Conservation (phyloP, 2,888 invertebrate species). For the Polymixis lichenea region DNA sequence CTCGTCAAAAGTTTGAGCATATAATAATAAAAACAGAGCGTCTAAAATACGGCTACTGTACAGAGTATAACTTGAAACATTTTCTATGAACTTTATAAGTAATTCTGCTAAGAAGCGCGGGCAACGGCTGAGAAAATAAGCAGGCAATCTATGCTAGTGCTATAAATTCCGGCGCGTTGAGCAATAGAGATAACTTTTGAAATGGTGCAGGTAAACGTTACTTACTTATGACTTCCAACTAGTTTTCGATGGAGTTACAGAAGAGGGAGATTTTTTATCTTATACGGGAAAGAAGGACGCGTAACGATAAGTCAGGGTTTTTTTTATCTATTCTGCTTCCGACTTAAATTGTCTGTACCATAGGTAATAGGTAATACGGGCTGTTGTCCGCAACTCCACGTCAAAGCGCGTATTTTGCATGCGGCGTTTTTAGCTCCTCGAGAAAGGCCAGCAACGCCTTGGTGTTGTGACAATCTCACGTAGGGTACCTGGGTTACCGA, state of each 20-base stretch:
- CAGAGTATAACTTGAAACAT: slow-evolving; percentile 46
- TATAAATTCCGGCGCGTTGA: slow-evolving; percentile 47
- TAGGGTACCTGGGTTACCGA: no score
- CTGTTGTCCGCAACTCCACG: no score
- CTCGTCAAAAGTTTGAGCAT: slow-evolving; percentile 34
- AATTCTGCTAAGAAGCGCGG: slow-evolving; percentile 51
- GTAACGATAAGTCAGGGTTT: not conserved
- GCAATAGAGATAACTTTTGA: slow-evolving; percentile 47
- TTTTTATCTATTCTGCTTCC: not conserved
- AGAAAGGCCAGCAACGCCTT: no score
- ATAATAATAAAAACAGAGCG: slow-evolving; percentile 36
- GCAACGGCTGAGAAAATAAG: slow-evolving; percentile 57
- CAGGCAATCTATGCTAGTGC: slow-evolving; percentile 55
- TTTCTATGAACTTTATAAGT: slow-evolving; percentile 58
- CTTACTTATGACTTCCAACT: slow-evolving; percentile 22
- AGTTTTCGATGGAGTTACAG: slow-evolving; percentile 20
- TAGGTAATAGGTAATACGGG: no score
- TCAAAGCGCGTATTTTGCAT: no score
- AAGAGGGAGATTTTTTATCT: not conserved
- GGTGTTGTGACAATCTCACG: no score
- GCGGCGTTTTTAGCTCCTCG: no score
- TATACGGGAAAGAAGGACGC: not conserved
- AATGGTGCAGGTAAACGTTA: slow-evolving; percentile 50
- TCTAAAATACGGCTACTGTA: slow-evolving; percentile 38
- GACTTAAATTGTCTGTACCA: not conserved